phyloP scores from a whole-genome alignment of 2,113 vertebrate genomes.

The Camarhynchus parvulus region DNA sequence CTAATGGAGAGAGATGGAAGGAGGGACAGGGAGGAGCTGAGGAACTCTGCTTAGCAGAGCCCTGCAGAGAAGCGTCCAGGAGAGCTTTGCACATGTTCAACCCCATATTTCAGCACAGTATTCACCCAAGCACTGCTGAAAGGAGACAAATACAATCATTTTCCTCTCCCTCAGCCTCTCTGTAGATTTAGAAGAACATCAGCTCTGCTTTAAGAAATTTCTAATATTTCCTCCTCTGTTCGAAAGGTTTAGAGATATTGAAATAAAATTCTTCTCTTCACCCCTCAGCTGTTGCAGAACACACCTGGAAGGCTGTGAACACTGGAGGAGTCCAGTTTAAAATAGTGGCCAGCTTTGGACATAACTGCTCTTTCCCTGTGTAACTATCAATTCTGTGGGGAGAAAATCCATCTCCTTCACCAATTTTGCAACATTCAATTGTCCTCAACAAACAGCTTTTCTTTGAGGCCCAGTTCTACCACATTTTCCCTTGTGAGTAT shows the following conservation, averaged over 20 bases:
- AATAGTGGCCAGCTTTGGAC: background rate
- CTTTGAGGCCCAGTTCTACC: background rate
- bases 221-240: background rate
- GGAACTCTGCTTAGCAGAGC: background rate
- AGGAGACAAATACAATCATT: background rate
- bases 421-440: background rate
- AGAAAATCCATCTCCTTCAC: background rate
- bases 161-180: accelerated
- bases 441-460: background rate
- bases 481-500: accelerated
- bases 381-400: background rate
- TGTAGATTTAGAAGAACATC: background rate
- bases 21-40: background rate
- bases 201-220: background rate
- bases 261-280: background rate
- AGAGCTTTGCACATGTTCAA: background rate
- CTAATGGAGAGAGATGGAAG: background rate
- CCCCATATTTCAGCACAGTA: background rate
- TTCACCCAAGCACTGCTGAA: background rate
- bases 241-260: background rate
- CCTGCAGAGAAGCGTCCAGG: background rate
- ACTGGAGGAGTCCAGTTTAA: background rate
- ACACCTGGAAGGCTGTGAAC: background rate
- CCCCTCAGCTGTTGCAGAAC: background rate
- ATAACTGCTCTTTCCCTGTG: background rate